These are phyloP conservation scores for Nannoperca obscura DNA, from an alignment of 2,797 vertebrate genomes.

Conservation along the genomic window DNA sequence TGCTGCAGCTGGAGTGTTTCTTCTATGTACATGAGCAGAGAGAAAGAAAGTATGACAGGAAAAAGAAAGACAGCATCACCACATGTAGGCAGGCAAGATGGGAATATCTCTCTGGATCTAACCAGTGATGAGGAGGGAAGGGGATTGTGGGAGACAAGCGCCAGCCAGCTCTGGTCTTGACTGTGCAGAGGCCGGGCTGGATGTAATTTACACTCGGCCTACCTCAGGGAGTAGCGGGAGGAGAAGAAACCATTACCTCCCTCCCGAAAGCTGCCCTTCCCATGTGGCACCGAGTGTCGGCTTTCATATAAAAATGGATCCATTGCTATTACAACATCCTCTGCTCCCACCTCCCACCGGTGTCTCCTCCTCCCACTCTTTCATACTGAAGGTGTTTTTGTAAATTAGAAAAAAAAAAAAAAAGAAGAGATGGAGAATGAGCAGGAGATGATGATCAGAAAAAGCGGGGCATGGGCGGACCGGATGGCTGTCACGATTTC, in stretches of 20 bases:
- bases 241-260: conserved; percentile 79
- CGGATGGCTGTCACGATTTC: conserved; percentile 49
- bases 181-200: conserved; percentile 73
- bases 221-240: conserved; percentile 73
- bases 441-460: conserved; percentile 47
- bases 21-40: conserved; percentile 10
- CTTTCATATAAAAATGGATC: conserved; percentile 82
- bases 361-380: conserved; percentile 36
- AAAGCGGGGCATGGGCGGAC: conserved; percentile 25
- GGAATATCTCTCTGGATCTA: conserved; percentile 60
- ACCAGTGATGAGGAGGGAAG: conserved; percentile 57
- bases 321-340: conserved; percentile 69
- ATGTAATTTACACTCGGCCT: conserved; percentile 85
- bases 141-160: conserved; percentile 64
- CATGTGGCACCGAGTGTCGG: conserved; percentile 70
- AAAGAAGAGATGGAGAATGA: conserved; percentile 15
- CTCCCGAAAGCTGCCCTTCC: conserved; percentile 68
- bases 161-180: conserved; percentile 49
- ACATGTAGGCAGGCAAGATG: conserved; percentile 28
- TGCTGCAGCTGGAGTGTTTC: conserved; percentile 23
- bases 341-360: conserved; percentile 24
- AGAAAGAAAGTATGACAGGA: conserved; percentile 4
- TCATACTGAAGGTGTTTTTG: conserved; percentile 61
- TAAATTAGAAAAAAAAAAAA: conserved; percentile 29
- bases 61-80: conserved; percentile 20